Evolutionary conservation across 2,888 invertebrate species (phyloP).

Genomic region (Coleophora deauratella): DNA sequence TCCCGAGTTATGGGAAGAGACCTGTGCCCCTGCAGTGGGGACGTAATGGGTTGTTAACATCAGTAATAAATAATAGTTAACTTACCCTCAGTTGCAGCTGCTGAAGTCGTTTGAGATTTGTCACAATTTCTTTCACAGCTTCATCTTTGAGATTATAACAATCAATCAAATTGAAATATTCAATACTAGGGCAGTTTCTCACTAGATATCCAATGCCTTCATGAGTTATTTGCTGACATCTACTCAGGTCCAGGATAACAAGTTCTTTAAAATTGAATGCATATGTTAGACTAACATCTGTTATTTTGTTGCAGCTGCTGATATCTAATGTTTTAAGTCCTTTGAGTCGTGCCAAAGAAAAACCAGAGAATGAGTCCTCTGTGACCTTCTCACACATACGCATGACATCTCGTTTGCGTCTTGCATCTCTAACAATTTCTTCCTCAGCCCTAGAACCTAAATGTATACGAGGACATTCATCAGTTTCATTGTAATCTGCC

Average conservation of each 20-base stretch:
- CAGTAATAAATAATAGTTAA: conserved; percentile 5
- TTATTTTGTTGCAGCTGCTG: conserved; percentile 79
- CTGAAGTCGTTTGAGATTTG: conserved; percentile 61
- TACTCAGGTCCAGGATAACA: conserved; percentile 74
- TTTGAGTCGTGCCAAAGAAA: conserved; percentile 69
- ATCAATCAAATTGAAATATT: conserved; percentile 78
- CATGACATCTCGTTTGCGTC: conserved; percentile 76
- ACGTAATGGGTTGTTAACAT: too few relatives aligned
- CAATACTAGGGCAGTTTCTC: conserved; percentile 79
- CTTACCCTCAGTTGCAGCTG: conserved; percentile 74
- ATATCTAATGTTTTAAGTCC: conserved; percentile 76
- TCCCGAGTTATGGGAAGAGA: too few relatives aligned
- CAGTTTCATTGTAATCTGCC: conserved; percentile 38
- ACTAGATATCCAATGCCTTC: conserved; percentile 77
- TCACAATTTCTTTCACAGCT: conserved; percentile 54
- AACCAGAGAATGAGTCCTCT: conserved; percentile 54
- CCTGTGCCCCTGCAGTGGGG: too few relatives aligned
- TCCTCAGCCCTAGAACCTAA: conserved; percentile 79
- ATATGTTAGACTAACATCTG: conserved; percentile 81
- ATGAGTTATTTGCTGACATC: conserved; percentile 80
- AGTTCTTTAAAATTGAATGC: conserved; percentile 80
- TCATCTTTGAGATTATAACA: conserved; percentile 81
- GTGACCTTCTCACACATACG: conserved; percentile 74
- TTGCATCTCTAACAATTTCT: conserved; percentile 79
- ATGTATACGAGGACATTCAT: conserved; percentile 58